These are phyloP conservation scores for Drosophila tsacasi DNA, from an alignment of 1,140 invertebrate species.

Conservation along the genomic window DNA sequence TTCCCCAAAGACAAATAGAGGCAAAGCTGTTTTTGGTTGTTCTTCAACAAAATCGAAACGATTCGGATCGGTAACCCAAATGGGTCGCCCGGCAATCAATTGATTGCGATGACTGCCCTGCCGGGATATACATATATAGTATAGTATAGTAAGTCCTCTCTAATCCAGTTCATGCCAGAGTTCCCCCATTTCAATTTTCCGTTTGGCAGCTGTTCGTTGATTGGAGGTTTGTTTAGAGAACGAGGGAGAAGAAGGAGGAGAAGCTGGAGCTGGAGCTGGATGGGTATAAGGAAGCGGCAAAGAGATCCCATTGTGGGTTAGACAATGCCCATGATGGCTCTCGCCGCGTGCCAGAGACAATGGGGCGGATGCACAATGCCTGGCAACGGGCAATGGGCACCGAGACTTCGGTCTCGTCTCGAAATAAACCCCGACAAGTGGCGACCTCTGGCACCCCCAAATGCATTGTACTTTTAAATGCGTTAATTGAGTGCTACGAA, in stretches of 20 bases:
- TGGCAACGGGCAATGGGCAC: conserved; percentile 21
- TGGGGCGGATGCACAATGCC: conserved; percentile 64
- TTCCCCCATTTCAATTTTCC: conserved; percentile 35
- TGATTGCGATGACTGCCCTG: conserved; percentile 13
- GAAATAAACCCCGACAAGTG: conserved; percentile 72
- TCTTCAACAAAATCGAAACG: conserved; percentile 4
- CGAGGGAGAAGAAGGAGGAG: not conserved
- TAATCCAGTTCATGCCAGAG: conserved; percentile 17
- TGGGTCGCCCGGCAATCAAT: conserved; percentile 20
- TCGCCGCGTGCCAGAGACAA: conserved; percentile 74
- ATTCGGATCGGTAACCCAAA: conserved; percentile 4
- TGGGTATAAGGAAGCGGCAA: not conserved
- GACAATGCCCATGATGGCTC: conserved; percentile 57
- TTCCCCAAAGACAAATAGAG: not conserved
- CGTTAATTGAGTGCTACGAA: conserved; percentile 79
- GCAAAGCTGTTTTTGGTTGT: not conserved
- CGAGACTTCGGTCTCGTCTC: conserved; percentile 48
- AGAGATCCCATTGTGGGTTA: conserved; percentile 58
- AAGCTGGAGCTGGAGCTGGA: not conserved
- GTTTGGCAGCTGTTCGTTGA: conserved; percentile 20
- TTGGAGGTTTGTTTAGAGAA: conserved; percentile 19
- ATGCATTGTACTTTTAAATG: conserved; percentile 72
- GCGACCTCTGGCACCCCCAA: conserved; percentile 12
- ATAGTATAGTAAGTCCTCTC: conserved; percentile 12
- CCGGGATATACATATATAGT: not conserved